A percentile compares a stretch with the other conserved stretches of the same genome.
Conservation (phyloP, 2,888 invertebrate genomes). For the Eupelmus urozonus region DNA sequence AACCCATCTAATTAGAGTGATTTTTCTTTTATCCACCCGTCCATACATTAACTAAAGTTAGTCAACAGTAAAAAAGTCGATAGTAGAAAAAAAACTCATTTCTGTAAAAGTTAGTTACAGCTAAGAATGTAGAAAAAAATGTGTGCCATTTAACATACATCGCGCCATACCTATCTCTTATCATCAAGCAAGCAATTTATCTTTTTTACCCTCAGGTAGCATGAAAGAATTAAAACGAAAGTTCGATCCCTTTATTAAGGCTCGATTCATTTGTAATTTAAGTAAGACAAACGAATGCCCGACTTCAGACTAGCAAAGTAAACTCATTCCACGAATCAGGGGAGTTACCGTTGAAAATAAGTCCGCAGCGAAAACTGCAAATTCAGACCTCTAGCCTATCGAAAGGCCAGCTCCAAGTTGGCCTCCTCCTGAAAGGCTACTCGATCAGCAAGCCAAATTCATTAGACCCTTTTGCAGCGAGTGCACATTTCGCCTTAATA, state of each 20-base stretch:
- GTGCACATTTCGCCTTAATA: constrained; percentile 21
- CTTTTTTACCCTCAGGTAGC: too few species aligned
- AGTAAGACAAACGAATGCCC: not conserved
- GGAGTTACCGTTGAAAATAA: not conserved
- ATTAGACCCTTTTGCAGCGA: constrained; percentile 8
- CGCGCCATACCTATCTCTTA: too few species aligned
- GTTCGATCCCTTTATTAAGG: not conserved
- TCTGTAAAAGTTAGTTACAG: too few species aligned
- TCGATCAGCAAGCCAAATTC: constrained; percentile 6
- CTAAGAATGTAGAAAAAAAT: too few species aligned
- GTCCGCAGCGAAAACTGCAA: constrained; percentile 14
- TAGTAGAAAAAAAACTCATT: too few species aligned
- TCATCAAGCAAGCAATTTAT: too few species aligned
- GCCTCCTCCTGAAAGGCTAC: not conserved
- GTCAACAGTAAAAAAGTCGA: not conserved
- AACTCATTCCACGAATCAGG: constrained; percentile 20
- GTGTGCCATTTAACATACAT: too few species aligned
- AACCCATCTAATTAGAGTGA: not conserved
- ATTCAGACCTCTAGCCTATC: constrained; percentile 22
- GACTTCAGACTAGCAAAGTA: not conserved
- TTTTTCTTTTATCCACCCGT: not conserved
- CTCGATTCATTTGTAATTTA: not conserved
- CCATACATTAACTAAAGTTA: not conserved
- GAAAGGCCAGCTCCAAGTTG: not conserved
- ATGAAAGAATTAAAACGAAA: too few species aligned